Evolutionary conservation across 92 coral and sea anemone genomes (phyloP).

Genomic region (Epizoanthus illoricatus): DNA sequence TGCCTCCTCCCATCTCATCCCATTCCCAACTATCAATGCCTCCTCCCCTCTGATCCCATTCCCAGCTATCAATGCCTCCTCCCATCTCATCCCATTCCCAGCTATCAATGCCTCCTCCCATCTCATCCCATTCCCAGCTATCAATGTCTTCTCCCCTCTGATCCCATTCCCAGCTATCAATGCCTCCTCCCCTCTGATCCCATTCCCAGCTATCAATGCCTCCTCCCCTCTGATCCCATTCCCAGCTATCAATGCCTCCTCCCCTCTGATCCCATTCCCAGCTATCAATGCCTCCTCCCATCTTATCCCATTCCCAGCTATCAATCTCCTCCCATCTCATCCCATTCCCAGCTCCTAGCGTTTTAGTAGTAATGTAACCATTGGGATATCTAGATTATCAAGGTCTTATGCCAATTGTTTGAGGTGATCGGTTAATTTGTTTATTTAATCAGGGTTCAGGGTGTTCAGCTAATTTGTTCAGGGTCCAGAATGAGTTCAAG

Average conservation of each 20-base stretch:
- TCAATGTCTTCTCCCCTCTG: background rate
- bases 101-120: background rate
- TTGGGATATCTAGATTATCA: too few relatives aligned
- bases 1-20: background rate
- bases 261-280: background rate
- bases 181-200: background rate
- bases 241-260: background rate
- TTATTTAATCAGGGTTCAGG: too few relatives aligned
- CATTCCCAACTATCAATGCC: background rate
- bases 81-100: background rate
- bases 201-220: background rate
- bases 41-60: too few relatives aligned
- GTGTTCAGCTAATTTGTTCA: too few relatives aligned
- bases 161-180: background rate
- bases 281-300: background rate
- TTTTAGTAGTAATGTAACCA: too few relatives aligned
- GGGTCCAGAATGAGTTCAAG: too few relatives aligned
- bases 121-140: background rate
- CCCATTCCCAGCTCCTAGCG: background rate
- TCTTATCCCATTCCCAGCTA: background rate
- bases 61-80: too few relatives aligned
- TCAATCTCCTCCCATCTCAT: background rate
- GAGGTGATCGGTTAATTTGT: too few relatives aligned
- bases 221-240: background rate
- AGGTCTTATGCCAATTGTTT: too few relatives aligned